phyloP scores from a whole-genome alignment of 2,797 vertebrate genomes.

The Zonotrichia albicollis region DNA sequence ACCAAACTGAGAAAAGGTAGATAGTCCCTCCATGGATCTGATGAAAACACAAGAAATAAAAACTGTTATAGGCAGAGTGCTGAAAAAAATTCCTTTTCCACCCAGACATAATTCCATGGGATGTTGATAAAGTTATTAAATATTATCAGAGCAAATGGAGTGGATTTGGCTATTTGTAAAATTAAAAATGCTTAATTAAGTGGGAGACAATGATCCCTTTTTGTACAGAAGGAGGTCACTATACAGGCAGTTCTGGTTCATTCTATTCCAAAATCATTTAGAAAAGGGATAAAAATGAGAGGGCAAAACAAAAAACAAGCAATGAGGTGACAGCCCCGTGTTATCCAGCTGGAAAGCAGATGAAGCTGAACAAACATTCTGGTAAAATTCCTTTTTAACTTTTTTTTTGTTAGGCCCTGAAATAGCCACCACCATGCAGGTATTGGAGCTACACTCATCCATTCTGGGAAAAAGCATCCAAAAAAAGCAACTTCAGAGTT shows the following conservation, averaged over 20 bases:
- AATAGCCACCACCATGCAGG: background rate
- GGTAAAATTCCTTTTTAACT: background rate
- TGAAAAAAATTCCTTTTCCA: background rate
- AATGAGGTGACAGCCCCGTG: background rate
- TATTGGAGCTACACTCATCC: background rate
- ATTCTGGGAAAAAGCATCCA: background rate
- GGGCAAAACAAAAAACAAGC: background rate
- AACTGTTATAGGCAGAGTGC: background rate
- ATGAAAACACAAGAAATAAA: background rate
- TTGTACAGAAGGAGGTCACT: background rate
- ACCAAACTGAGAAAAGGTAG: fast-evolving
- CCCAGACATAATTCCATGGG: background rate
- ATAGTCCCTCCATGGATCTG: background rate
- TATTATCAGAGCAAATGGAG: background rate
- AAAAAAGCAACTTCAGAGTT: background rate
- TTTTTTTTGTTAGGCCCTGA: background rate
- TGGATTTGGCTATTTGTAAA: background rate
- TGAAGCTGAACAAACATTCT: background rate
- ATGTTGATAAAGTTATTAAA: background rate
- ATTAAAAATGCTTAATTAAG: background rate
- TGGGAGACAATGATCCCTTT: background rate
- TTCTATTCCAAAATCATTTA: background rate
- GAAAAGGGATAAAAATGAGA: background rate
- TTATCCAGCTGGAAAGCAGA: background rate
- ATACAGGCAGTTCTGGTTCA: background rate